These are phyloP conservation scores for Oryzias celebensis DNA, from an alignment of 2,113 vertebrate species.

Conservation along the genomic window DNA sequence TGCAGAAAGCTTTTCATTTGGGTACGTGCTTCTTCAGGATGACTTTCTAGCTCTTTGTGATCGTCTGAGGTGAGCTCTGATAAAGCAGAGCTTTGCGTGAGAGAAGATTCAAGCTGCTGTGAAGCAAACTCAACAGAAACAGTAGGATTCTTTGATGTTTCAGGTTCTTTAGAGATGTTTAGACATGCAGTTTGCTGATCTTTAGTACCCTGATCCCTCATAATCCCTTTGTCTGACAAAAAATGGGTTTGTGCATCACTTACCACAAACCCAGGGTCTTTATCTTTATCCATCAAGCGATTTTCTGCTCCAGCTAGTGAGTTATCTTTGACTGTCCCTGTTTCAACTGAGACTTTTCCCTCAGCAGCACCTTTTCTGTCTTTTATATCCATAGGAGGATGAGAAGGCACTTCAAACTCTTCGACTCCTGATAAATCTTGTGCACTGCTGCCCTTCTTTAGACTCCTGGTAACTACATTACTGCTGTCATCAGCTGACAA, in stretches of 20 bases:
- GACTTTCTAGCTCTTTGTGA: constrained; percentile 17
- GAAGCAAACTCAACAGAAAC: constrained; percentile 36
- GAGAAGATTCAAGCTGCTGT: constrained; percentile 37
- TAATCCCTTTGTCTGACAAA: constrained; percentile 10
- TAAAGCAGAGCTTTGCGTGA: constrained; percentile 17
- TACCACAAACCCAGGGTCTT: constrained; percentile 12
- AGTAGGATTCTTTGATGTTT: constrained; percentile 21
- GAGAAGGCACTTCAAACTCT: constrained; percentile 9
- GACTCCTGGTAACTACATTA: constrained; percentile 10
- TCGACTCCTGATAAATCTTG: constrained; percentile 10
- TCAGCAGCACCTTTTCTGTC: constrained; percentile 17
- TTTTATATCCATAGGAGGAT: constrained; percentile 26
- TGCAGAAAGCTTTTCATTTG: constrained; percentile 9
- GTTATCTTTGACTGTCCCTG: constrained; percentile 1
- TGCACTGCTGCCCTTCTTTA: constrained; percentile 17
- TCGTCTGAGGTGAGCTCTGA: constrained; percentile 37
- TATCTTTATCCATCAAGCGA: constrained; percentile 10
- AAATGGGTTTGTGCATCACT: constrained; percentile 16
- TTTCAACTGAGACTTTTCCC: constrained; percentile 14
- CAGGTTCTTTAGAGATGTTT: constrained; percentile 24
- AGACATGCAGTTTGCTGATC: constrained; percentile 43
- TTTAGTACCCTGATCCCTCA: constrained; percentile 21
- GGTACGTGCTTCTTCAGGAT: constrained; percentile 29
- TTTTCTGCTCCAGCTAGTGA: constrained; percentile 21
- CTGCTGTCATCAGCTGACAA: constrained; percentile 26